phyloP scores from a whole-genome alignment of 2,888 invertebrate species.

The Ditylenchus weischeri region DNA sequence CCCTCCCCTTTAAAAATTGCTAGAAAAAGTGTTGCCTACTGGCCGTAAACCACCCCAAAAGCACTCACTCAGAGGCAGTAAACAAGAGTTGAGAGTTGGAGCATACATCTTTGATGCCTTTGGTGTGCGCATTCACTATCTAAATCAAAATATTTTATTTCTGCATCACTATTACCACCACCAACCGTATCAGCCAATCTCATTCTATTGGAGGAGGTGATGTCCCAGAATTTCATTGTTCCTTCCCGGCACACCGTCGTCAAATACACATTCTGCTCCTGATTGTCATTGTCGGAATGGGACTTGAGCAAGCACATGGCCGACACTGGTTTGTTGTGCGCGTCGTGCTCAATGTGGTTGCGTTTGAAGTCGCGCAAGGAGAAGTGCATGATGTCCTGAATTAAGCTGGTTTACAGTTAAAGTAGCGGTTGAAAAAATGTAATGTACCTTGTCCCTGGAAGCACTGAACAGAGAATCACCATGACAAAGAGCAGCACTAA shows the following conservation, averaged over 20 bases:
- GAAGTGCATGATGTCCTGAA: constrained; percentile 51
- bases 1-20: background rate
- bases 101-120: constrained; percentile 6
- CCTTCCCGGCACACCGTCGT: constrained; percentile 3
- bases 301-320: constrained; percentile 2
- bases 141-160: background rate
- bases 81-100: background rate
- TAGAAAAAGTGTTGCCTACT: too few relatives aligned
- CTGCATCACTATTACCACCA: background rate
- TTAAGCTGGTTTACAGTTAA: too few relatives aligned
- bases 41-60: background rate
- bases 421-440: too few relatives aligned
- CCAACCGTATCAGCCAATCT: background rate
- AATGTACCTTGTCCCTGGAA: constrained; percentile 5
- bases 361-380: constrained; percentile 42
- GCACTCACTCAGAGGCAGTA: background rate
- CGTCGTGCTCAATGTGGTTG: constrained; percentile 43
- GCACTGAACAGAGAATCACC: constrained; percentile 1
- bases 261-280: background rate
- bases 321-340: constrained; percentile 70
- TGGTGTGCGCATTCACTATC: constrained; percentile 2
- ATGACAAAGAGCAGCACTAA: background rate
- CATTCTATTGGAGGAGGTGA: constrained; percentile 5
- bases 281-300: background rate
- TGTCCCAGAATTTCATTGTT: constrained; percentile 1